Base-by-base conservation (phyloP, 2,797 vertebrate species). In the Bucorvus abyssinicus region DNA sequence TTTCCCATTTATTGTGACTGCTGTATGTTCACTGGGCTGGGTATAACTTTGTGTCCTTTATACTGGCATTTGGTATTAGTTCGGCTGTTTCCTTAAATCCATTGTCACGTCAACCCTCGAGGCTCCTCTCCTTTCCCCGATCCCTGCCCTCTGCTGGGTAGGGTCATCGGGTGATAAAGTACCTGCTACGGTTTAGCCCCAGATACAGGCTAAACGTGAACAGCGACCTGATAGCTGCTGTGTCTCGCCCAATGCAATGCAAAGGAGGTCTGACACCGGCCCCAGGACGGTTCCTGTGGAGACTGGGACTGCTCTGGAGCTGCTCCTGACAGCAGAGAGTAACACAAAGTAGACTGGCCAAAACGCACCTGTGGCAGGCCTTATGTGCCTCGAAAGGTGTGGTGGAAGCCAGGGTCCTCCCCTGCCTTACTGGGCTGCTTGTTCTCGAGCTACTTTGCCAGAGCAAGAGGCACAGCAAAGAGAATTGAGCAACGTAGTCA, bases 181-280 rank as follows among this genome's bases (percentile, higher is more conserved):
- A 45, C 10, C 45, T 17, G 45, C 45, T 45, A 45, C 20, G 15
- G 45, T 45, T 45, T 45, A 45, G 16, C 45, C 45, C 45, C 15
- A 14, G 45, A 45, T 45, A 45, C 45, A 45, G 45, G 45, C 45
- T 45, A 45, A 45, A 45, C 45, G 15, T 45, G 15, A 45, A 45
- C 12, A 17, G 59, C 0, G 2, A 86, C 36, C 55, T 69, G 55
- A 55, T 59, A 40, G 30, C 45, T 7, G 0, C 23, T 69, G 38
- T 34, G 10, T 36, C n/a, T 83, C 5, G 1, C 44, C 34, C 52
- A 10, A 2, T 38, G 50, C 4, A 12, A 69, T 21, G 40, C n/a
- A 83, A 61, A 94, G 40, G 15, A 92, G 50, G 21, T 42, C 52
- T 84, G 79, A 84, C 55, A 40, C 27, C 60, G 53, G 47, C 84